phyloP scores from a whole-genome alignment of 2,888 invertebrate species.

The Synanthedon formicaeformis region DNA sequence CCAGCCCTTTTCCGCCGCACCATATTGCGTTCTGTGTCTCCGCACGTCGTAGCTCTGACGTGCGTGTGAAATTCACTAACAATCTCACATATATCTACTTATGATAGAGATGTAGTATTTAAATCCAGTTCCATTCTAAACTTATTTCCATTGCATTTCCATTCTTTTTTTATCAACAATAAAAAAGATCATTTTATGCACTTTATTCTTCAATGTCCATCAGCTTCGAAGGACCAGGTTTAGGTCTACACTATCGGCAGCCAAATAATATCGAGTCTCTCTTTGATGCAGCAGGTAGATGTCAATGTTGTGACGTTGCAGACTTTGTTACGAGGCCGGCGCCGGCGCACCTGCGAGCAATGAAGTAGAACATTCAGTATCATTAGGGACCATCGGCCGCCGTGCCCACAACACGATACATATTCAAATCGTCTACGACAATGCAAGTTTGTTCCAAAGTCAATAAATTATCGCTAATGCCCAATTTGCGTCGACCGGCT shows the following conservation, averaged over 20 bases:
- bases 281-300: slow-evolving; percentile 2
- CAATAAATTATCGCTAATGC: slow-evolving; percentile 70
- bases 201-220: no score
- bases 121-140: no score
- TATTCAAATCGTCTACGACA: slow-evolving; percentile 62
- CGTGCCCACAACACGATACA: slow-evolving; percentile 50
- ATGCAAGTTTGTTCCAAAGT: slow-evolving; percentile 61
- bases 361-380: slow-evolving; percentile 65
- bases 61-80: background rate
- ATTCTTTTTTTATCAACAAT: no score
- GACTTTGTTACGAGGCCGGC: slow-evolving; percentile 13
- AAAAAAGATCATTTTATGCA: no score
- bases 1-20: slow-evolving; percentile 20
- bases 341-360: slow-evolving; percentile 53
- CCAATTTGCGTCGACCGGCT: slow-evolving; percentile 66
- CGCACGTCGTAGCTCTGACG: slow-evolving; percentile 11
- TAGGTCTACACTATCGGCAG: no score
- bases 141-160: no score
- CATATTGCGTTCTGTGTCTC: slow-evolving; percentile 20
- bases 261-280: slow-evolving; percentile 1
- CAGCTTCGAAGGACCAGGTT: no score
- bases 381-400: slow-evolving; percentile 53
- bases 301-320: no score
- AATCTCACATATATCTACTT: background rate
- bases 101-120: no score